Base-by-base conservation (phyloP, 2,888 invertebrate genomes). In the Mesorhabditis spiculigera region DNA sequence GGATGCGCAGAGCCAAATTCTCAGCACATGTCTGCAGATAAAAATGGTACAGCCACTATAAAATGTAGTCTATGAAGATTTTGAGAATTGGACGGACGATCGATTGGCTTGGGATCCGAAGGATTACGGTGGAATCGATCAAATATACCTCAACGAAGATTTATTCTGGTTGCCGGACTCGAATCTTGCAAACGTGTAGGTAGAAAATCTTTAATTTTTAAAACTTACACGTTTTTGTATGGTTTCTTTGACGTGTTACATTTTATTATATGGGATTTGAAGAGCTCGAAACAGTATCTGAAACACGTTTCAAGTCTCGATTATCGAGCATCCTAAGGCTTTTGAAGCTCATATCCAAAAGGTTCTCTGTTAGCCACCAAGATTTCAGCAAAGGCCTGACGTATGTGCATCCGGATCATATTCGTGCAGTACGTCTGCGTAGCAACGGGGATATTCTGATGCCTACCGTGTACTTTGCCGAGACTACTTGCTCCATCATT, bases 401-500 rank as follows among this genome's bases (percentile, higher is more conserved):
- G 28, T 28, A 28, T 28, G 28, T 28, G 28, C 28, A 28, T 28
- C 28, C 28, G 28, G 28, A 28, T 28, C 28, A 28, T 28, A 28
- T 28, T 28, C 28, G 28, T 28, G 28, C 28, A 28, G 28, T 28
- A 28, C 28, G 28, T 3, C 28, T 28, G 28, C 28, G 28, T 28
- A 50, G 58, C 58, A 50, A 50, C n/a, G 58, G 58, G n/a, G n/a
- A n/a, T n/a, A 50, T 50, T 50, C 58, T 13, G 10, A 50, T 50
- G 58, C 10, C n/a, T n/a, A 50, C 58, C 58, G 58, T n/a, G 10
- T 50, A 50, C n/a, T 50, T 50, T 50, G n/a, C 58, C 58, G 58
- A 50, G 58, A 50, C 58, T 50, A n/a, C 58, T n/a, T 50, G 58
- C 58, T 50, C 58, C n/a, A 50, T 50, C n/a, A n/a, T 13, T 50